phyloP scores from a whole-genome alignment of 1,140 invertebrate genomes.

The Ptiloglossa arizonensis region DNA sequence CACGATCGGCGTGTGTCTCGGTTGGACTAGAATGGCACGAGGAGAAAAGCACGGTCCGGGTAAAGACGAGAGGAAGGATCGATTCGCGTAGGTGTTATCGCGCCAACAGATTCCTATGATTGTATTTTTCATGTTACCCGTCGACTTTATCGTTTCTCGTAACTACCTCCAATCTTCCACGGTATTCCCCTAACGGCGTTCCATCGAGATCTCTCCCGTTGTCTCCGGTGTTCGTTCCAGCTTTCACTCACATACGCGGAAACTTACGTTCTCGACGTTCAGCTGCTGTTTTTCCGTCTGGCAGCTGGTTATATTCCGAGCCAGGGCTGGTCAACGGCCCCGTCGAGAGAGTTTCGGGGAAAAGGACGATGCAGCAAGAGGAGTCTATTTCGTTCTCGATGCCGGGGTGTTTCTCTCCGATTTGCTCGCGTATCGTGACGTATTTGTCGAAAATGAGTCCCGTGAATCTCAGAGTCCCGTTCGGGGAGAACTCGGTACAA shows the following conservation, averaged over 20 bases:
- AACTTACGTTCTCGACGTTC: slow-evolving; percentile 17
- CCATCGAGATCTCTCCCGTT: background rate
- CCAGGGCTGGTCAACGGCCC: slow-evolving; percentile 33
- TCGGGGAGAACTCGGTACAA: background rate
- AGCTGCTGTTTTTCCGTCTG: background rate
- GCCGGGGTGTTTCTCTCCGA: slow-evolving; percentile 47
- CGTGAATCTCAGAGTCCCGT: slow-evolving; percentile 14
- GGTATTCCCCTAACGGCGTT: slow-evolving; percentile 17
- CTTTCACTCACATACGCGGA: background rate
- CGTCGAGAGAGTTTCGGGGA: slow-evolving; percentile 39
- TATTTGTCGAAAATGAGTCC: slow-evolving; percentile 40
- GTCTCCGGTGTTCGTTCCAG: background rate
- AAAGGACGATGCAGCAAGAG: slow-evolving; percentile 3
- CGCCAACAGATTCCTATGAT: slow-evolving; percentile 45
- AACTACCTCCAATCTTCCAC: slow-evolving; percentile 58
- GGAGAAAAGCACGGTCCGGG: background rate
- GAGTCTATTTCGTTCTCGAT: slow-evolving; percentile 9
- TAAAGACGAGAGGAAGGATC: background rate
- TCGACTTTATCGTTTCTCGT: slow-evolving; percentile 28
- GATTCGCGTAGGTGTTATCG: slow-evolving; percentile 42
- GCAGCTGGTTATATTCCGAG: slow-evolving; percentile 36
- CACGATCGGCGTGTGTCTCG: background rate
- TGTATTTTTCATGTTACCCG: slow-evolving; percentile 47
- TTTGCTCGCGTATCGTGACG: slow-evolving; percentile 21
- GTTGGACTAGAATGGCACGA: background rate